Conservation (phyloP, 1,140 invertebrate genomes). For the Cydia strobilella region DNA sequence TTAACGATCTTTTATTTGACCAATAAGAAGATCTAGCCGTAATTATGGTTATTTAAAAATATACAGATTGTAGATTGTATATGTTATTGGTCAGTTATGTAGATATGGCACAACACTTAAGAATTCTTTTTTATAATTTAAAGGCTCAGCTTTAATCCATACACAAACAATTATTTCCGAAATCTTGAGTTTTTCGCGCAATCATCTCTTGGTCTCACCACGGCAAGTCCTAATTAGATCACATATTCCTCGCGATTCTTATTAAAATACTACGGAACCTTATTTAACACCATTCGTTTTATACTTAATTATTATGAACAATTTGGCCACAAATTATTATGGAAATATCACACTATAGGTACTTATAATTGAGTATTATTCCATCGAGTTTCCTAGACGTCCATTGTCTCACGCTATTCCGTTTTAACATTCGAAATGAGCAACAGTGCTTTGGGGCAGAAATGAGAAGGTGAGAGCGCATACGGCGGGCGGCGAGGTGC, state of each 20-base stretch:
- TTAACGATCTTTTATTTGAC: too few relatives aligned
- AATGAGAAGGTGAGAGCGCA: conserved; percentile 54
- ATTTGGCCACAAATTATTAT: conserved; percentile 30
- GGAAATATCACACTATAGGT: conserved; percentile 60
- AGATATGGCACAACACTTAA: conserved; percentile 16
- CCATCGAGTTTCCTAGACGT: conserved; percentile 36
- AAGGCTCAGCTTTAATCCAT: background rate
- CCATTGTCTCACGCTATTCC: conserved; percentile 25
- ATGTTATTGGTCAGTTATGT: background rate
- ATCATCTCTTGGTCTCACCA: too few relatives aligned
- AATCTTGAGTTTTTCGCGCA: too few relatives aligned
- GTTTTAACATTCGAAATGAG: conserved; percentile 55
- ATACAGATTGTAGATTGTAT: background rate
- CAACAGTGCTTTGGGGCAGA: conserved; percentile 46
- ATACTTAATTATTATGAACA: conserved; percentile 33
- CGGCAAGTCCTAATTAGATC: background rate
- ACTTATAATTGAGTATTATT: conserved; percentile 58
- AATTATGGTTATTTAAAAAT: background rate
- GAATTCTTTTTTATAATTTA: conserved; percentile 7
- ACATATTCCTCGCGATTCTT: background rate
- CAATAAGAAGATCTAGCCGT: background rate
- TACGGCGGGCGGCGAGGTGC: conserved; percentile 49
- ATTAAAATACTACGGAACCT: background rate
- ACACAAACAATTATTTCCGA: too few relatives aligned
- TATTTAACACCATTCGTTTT: background rate